Evolutionary conservation across 2,888 invertebrate species (phyloP).

Genomic region (Synergus umbraculus): DNA sequence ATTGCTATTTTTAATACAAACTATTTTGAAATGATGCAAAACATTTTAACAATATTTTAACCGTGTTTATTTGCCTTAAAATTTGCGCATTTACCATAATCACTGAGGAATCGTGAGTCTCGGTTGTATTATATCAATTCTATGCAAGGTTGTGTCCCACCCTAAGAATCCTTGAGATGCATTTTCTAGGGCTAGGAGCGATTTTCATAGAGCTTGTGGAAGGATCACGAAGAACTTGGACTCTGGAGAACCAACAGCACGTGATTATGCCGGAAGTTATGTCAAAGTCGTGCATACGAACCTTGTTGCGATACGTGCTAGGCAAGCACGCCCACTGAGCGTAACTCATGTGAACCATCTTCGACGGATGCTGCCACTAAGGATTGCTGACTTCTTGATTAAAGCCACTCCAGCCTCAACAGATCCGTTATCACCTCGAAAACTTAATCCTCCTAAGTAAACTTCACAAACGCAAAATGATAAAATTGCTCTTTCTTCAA

Average conservation of each 20-base stretch:
- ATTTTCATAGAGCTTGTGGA: not conserved
- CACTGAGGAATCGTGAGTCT: slow-evolving; percentile 46
- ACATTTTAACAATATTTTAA: too few species aligned
- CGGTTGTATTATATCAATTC: slow-evolving; percentile 3
- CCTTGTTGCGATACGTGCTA: slow-evolving; percentile 76
- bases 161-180: not conserved
- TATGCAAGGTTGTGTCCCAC: not conserved
- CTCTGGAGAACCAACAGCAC: slow-evolving; percentile 21
- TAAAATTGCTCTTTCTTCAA: not conserved
- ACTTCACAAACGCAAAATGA: not conserved
- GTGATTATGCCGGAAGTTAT: slow-evolving; percentile 44
- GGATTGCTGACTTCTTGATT: slow-evolving; percentile 25
- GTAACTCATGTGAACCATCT: slow-evolving; percentile 76
- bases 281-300: slow-evolving; percentile 58
- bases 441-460: not conserved
- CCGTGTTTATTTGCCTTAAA: too few species aligned
- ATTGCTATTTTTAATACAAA: not conserved
- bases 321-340: slow-evolving; percentile 76
- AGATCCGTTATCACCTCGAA: not conserved
- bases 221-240: slow-evolving; percentile 1
- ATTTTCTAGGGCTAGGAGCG: not conserved
- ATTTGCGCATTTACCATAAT: slow-evolving; percentile 42
- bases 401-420: slow-evolving; percentile 20
- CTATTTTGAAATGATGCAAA: not conserved
- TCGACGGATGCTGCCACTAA: slow-evolving; percentile 43